Percentiles rank a stretch among this genome's conserved stretches.
These are phyloP conservation scores for Stigmatopora argus DNA, from an alignment of 2,113 vertebrate species.

Conservation along the genomic window DNA sequence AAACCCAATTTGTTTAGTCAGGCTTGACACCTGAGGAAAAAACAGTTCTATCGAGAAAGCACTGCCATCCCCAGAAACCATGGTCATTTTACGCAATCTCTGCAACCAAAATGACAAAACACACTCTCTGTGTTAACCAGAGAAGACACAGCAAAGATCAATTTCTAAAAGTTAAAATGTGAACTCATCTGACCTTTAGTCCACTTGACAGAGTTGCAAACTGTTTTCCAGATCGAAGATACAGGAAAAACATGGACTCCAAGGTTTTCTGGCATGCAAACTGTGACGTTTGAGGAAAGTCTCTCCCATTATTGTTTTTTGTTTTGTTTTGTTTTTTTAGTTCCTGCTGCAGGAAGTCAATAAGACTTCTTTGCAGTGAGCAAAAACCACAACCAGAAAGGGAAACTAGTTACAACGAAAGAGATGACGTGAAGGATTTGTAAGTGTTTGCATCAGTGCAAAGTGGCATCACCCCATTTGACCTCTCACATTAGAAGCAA, in stretches of 20 bases:
- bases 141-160: slow-evolving; percentile 53
- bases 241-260: slow-evolving; percentile 25
- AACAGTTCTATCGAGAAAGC: slow-evolving; percentile 38
- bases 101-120: slow-evolving; percentile 46
- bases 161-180: slow-evolving; percentile 2
- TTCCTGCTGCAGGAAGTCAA: slow-evolving; percentile 24
- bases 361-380: slow-evolving; percentile 14
- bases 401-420: slow-evolving; percentile 31
- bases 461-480: slow-evolving; percentile 35
- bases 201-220: slow-evolving; percentile 21
- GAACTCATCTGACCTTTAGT: slow-evolving; percentile 4
- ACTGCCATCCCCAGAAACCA: slow-evolving; percentile 15
- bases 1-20: slow-evolving; percentile 38
- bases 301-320: background rate
- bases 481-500: slow-evolving; percentile 17
- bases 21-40: slow-evolving; percentile 27
- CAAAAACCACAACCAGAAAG: slow-evolving; percentile 36
- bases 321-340: slow-evolving; percentile 14
- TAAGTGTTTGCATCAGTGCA: slow-evolving; percentile 58
- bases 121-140: slow-evolving; percentile 48
- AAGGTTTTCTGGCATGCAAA: slow-evolving; percentile 50
- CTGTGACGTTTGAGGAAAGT: slow-evolving; percentile 20
- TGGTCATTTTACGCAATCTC: slow-evolving; percentile 10
- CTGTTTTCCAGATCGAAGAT: slow-evolving; percentile 24
- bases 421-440: slow-evolving; percentile 29